Evolutionary conservation across 2,888 invertebrate species (phyloP).

Genomic region (Zygothrica quintamaculata): DNA sequence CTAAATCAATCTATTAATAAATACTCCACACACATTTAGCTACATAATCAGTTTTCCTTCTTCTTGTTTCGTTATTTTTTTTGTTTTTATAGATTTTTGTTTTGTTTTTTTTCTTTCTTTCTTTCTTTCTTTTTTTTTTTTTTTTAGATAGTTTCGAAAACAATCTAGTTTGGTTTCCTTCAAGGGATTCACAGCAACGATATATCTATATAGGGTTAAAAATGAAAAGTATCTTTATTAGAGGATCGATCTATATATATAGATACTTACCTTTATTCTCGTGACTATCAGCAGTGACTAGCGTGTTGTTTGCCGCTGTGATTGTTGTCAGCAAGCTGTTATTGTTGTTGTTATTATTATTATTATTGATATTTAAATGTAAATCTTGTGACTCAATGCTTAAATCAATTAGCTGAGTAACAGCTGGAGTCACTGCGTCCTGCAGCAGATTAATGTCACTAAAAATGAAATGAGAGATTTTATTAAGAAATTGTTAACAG

Average conservation of each 20-base stretch:
- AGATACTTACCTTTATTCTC: constrained; percentile 82
- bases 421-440: constrained; percentile 78
- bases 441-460: constrained; percentile 84
- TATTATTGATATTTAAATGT: constrained; percentile 83
- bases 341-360: constrained; percentile 72
- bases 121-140: constrained; percentile 19
- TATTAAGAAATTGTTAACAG: no score
- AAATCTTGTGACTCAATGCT: constrained; percentile 84
- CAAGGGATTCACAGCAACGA: constrained; percentile 84
- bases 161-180: constrained; percentile 71
- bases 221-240: not conserved
- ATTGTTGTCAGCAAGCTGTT: constrained; percentile 84
- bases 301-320: constrained; percentile 82
- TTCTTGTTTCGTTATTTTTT: constrained; percentile 16
- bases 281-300: constrained; percentile 85
- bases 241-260: no score
- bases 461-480: no score
- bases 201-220: constrained; percentile 67
- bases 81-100: constrained; percentile 41
- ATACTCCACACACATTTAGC: constrained; percentile 81
- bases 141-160: constrained; percentile 63
- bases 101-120: constrained; percentile 1
- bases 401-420: constrained; percentile 84
- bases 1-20: constrained; percentile 70
- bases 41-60: constrained; percentile 66